A percentile compares a stretch with the other conserved stretches of the same genome.
Conservation (phyloP, 2,888 invertebrate species). For the Nephrocerus scutellatus region DNA sequence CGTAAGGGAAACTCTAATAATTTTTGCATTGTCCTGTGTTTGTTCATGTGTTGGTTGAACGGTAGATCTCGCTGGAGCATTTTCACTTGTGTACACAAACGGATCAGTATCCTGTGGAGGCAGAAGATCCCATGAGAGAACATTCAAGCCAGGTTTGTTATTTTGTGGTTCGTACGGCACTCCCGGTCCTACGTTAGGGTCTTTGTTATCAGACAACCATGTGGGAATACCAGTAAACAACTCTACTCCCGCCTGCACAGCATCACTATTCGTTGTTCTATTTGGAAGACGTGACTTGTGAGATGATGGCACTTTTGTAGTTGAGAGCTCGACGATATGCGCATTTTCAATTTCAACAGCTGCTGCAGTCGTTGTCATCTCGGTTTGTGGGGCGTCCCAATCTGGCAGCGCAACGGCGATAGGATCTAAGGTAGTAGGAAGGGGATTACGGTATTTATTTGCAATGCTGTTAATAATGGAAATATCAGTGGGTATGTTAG, state of each 20-base stretch:
- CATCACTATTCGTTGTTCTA: no score
- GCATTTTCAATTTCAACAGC: conserved; percentile 38
- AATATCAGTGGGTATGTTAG: conserved; percentile 30
- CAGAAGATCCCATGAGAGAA: conserved; percentile 43
- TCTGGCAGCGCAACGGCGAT: conserved; percentile 41
- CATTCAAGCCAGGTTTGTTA: conserved; percentile 30
- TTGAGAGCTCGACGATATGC: conserved; percentile 28
- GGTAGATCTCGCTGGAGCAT: conserved; percentile 22
- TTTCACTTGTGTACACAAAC: conserved; percentile 28
- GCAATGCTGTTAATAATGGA: conserved; percentile 30
- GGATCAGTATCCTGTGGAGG: conserved; percentile 30
- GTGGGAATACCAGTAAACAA: no score
- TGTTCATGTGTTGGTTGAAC: no score
- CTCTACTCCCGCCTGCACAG: no score
- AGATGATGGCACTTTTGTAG: no score
- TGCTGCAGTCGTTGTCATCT: conserved; percentile 16
- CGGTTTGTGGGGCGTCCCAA: conserved; percentile 22
- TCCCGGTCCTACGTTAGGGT: no score
- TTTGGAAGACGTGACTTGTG: no score
- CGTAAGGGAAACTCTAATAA: conserved; percentile 19
- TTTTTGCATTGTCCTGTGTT: no score
- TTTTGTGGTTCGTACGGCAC: no score
- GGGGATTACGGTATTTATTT: conserved; percentile 38
- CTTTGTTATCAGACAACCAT: no score
- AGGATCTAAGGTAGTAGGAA: conserved; percentile 41